Conservation (phyloP, 2,888 invertebrate genomes). For the Pasiphila rectangulata region DNA sequence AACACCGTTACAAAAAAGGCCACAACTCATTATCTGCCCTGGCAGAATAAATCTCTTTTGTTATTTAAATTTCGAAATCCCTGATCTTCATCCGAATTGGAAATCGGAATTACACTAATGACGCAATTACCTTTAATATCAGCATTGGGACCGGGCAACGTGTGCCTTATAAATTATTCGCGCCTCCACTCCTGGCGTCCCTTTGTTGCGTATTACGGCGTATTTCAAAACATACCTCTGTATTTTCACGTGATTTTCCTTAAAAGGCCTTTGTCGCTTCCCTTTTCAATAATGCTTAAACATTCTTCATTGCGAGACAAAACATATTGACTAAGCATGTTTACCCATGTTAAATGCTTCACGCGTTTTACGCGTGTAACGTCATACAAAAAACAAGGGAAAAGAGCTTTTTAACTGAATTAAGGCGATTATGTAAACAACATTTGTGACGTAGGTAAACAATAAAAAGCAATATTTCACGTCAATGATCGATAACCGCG, state of each 20-base stretch:
- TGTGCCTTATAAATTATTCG: constrained; percentile 70
- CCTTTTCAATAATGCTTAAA: constrained; percentile 4
- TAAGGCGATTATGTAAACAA: too few relatives aligned
- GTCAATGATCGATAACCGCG: constrained; percentile 67
- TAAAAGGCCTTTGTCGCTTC: background rate
- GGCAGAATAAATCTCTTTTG: too few relatives aligned
- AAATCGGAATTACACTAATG: constrained; percentile 21
- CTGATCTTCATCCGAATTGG: constrained; percentile 9
- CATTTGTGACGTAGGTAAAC: constrained; percentile 8
- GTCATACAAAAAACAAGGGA: background rate
- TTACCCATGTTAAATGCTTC: background rate
- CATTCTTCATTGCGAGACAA: too few relatives aligned
- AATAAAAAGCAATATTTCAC: constrained; percentile 28
- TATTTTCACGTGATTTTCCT: constrained; percentile 14
- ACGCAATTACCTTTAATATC: constrained; percentile 27
- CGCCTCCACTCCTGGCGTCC: constrained; percentile 50
- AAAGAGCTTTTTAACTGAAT: background rate
- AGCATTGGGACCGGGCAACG: constrained; percentile 37
- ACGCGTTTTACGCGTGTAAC: background rate
- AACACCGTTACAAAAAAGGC: background rate
- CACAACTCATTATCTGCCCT: background rate
- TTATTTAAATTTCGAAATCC: constrained; percentile 4
- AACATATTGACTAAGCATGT: background rate
- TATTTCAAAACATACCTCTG: constrained; percentile 27
- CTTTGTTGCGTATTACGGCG: constrained; percentile 56